Conservation (phyloP, 1,140 invertebrate genomes). For the Pachypeltis micranthus region DNA sequence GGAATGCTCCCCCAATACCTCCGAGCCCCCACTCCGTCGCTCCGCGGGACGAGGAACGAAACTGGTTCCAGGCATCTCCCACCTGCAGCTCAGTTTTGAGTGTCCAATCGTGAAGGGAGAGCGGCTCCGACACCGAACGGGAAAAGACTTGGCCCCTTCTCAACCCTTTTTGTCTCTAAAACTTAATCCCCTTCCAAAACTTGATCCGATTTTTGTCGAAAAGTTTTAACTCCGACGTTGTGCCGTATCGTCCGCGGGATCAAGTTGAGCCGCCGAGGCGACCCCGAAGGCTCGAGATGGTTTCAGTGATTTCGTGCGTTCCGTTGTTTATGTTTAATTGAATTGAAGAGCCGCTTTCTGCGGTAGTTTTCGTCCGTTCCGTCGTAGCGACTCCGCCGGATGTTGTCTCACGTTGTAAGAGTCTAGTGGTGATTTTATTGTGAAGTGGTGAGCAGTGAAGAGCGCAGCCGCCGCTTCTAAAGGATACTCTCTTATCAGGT, state of each 20-base stretch:
- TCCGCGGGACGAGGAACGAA: constrained; percentile 1
- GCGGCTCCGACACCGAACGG: neutral
- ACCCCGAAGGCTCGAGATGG: too few relatives aligned
- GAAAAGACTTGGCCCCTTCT: neutral
- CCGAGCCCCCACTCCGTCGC: neutral
- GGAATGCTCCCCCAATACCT: constrained; percentile 6
- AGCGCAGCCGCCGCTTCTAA: neutral
- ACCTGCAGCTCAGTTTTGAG: constrained; percentile 4
- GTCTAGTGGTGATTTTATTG: neutral
- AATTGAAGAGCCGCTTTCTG: too few relatives aligned
- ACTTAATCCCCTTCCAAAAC: neutral
- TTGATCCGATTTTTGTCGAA: neutral
- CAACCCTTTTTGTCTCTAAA: too few relatives aligned
- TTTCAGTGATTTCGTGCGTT: too few relatives aligned
- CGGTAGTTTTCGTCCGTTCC: too few relatives aligned
- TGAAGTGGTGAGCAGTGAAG: constrained; percentile 3
- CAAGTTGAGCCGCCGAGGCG: too few relatives aligned
- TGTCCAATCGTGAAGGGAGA: constrained; percentile 2
- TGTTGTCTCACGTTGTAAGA: too few relatives aligned
- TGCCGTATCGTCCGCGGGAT: too few relatives aligned
- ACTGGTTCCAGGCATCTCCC: constrained; percentile 5
- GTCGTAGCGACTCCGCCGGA: too few relatives aligned
- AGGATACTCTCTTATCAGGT: constrained; percentile 9
- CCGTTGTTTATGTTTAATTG: too few relatives aligned
- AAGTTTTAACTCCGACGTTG: neutral